Conservation (phyloP, 2,797 vertebrate genomes). For the Odontamblyopus rebecca region DNA sequence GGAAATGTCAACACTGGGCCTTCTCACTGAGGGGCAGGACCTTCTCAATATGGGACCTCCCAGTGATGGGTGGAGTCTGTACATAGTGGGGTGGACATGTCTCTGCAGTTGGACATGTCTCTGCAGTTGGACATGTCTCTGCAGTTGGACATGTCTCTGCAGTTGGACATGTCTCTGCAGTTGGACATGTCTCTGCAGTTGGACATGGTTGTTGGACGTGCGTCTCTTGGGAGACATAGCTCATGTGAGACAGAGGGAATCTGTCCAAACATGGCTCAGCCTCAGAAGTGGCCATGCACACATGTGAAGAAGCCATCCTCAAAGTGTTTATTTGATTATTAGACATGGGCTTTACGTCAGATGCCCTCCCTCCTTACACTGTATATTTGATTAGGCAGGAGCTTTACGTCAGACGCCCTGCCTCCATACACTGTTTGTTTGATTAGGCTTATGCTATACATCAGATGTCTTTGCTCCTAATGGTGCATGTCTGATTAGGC, state of each 20-base stretch:
- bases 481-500: too few species aligned
- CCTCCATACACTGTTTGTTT: too few species aligned
- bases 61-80: too few species aligned
- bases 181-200: not conserved
- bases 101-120: too few species aligned
- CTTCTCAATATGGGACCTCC: not conserved
- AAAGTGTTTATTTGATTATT: not conserved
- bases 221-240: not conserved
- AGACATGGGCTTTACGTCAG: not conserved
- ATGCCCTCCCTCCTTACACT: not conserved
- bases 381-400: not conserved
- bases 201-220: too few species aligned
- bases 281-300: not conserved
- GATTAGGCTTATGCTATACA: too few species aligned
- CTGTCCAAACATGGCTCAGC: not conserved
- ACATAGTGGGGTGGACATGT: too few species aligned
- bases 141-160: too few species aligned
- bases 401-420: too few species aligned
- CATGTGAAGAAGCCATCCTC: not conserved
- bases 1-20: slow-evolving; percentile 9
- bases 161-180: too few species aligned
- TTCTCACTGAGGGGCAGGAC: not conserved
- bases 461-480: too few species aligned
- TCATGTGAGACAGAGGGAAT: not conserved
- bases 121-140: too few species aligned